Evolutionary conservation across 23 tunicate genomes (phyloP).

Genomic region (Botrylloides violaceus): DNA sequence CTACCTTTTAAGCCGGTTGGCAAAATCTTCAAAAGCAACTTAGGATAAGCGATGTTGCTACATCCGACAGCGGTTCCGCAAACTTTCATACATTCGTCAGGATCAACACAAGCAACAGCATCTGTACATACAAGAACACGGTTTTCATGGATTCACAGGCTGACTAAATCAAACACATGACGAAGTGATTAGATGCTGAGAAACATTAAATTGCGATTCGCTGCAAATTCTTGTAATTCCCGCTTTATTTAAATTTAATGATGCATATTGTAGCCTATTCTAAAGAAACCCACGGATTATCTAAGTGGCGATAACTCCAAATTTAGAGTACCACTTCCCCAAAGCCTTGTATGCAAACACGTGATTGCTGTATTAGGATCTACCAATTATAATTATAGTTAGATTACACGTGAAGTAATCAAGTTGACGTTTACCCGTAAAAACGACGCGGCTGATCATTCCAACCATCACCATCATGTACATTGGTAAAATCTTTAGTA

Average conservation of each 20-base stretch:
- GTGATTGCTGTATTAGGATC: no score
- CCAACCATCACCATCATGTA: conserved; percentile 98
- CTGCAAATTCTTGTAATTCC: no score
- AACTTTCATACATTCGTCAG: conserved; percentile 36
- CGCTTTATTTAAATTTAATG: no score
- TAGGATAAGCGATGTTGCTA: conserved; percentile 73
- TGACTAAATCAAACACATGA: no score
- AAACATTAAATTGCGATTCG: no score
- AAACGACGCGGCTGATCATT: conserved; percentile 76
- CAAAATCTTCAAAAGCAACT: conserved; percentile 46
- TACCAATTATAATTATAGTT: not conserved
- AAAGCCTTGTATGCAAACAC: no score
- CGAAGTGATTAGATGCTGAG: no score
- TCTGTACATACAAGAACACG: conserved; percentile 46
- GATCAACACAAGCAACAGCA: conserved; percentile 53
- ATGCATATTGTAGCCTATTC: no score
- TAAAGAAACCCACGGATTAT: no score
- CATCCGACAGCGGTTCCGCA: conserved; percentile 55
- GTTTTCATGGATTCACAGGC: no score
- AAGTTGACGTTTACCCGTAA: conserved; percentile 54
- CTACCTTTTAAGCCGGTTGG: conserved; percentile 71
- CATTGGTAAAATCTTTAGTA: conserved; percentile 84
- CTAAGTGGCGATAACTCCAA: no score
- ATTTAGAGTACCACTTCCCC: no score
- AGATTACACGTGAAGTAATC: not conserved